These are phyloP conservation scores for Seriola dumerili DNA, from an alignment of 2,113 vertebrate genomes.

Conservation along the genomic window DNA sequence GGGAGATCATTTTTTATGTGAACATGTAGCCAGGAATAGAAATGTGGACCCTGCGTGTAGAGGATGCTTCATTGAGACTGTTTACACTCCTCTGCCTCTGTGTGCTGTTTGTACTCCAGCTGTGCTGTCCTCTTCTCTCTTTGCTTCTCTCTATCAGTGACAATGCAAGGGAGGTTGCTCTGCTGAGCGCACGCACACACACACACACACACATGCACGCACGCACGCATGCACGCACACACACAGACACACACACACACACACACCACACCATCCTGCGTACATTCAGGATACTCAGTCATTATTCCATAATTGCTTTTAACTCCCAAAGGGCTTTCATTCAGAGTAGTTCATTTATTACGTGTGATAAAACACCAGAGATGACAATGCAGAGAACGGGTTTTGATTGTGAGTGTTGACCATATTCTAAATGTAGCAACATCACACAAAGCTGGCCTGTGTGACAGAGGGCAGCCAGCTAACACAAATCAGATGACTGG, in stretches of 20 bases:
- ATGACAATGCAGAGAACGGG: background rate
- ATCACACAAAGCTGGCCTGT: slow-evolving; percentile 62
- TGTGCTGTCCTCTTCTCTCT: slow-evolving; percentile 50
- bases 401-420: slow-evolving; percentile 6
- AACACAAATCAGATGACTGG: slow-evolving; percentile 78
- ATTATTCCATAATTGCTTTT: slow-evolving; percentile 55
- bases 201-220: slow-evolving; percentile 12
- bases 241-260: slow-evolving; percentile 23
- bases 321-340: slow-evolving; percentile 44
- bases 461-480: slow-evolving; percentile 71
- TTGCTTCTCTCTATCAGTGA: slow-evolving; percentile 51
- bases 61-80: slow-evolving; percentile 53
- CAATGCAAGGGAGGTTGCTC: slow-evolving; percentile 54
- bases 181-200: slow-evolving; percentile 33
- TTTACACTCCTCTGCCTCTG: slow-evolving; percentile 48
- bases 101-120: slow-evolving; percentile 50
- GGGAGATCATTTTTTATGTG: background rate
- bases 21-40: slow-evolving; percentile 10
- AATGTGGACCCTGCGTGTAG: slow-evolving; percentile 21
- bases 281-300: slow-evolving; percentile 42
- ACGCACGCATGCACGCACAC: slow-evolving; percentile 3
- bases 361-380: background rate
- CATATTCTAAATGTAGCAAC: slow-evolving; percentile 41
- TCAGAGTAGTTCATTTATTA: slow-evolving; percentile 10
- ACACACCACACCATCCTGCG: slow-evolving; percentile 39